Base-by-base conservation (phyloP, 2,797 vertebrate species). In the Meda fulgida region DNA sequence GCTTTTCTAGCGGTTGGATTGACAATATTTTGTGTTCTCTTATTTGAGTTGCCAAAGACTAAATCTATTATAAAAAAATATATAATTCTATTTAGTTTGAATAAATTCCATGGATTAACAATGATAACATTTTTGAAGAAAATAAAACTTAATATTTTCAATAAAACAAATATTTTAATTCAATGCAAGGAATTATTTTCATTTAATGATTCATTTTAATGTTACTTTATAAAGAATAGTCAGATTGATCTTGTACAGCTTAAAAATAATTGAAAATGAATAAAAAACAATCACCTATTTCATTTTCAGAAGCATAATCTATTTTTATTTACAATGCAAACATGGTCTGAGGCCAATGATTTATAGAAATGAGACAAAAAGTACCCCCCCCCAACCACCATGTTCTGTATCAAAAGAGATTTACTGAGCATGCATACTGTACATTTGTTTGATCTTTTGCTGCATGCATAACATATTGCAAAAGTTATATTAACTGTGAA, bases 401-500 rank as follows among this genome's bases (percentile, higher is more conserved):
- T 34, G 29, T 66, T 69, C 3, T 23, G 19, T 10, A 36, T 69
- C 34, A 70, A 70, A 70, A 55, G 1, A 71, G n/a, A 55, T 92
- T 91, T 89, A 89, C 84, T 89, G 89, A 93, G 93, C 93, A 91
- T 94, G 92, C 88, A 91, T 92, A 16, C 43, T 14, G 13, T 14
- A 91, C 92, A 80, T 93, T 93, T 93, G 92, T 93, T 94, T 93
- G 90, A 88, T 92, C 93, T 92, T 88, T 91, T 91, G 89, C 91
- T 92, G 92, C 91, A 92, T 91, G 90, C 91, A 91, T 92, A 91
- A 84, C 93, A 90, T 92, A 93, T 92, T 92, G 92, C 90, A 84
- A 46, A 92, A 89, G 92, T 93, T 93, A 91, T 89, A 95, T 95
- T 94, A 94, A 93, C 93, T 92, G 93, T 94, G 36, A 93, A 94